Base-by-base conservation (phyloP, 92 coral and sea anemone species). In the Desmophyllum pertusum region DNA sequence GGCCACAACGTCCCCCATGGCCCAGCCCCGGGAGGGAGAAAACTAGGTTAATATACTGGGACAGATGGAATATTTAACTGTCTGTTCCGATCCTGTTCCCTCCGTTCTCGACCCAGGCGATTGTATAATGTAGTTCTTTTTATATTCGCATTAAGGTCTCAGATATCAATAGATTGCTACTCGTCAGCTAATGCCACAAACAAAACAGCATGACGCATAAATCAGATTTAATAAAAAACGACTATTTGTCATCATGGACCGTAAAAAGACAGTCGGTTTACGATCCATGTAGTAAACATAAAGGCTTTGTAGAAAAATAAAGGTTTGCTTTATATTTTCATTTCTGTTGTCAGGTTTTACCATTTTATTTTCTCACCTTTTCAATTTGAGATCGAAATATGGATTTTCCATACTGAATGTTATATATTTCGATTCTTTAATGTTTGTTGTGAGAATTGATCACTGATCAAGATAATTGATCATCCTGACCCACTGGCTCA, bases 301-400 rank as follows among this genome's bases (percentile, higher is more conserved):
- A 66, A 66, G 43, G 72, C 72, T 66, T 66, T 66, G 72, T 66
- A 66, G 21, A 38, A 66, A 66, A 66, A 33, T 33, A 36, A 66
- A 30, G 10, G 5, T 31, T 66, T 50, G 55, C 39, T 66, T 66
- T 5, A 36, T 37, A 66, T 66, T 38, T 18, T 66, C 27, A 66
- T 66, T 36, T 65, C 43, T 14, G 18, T 33, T 65, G 13, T 33
- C 66, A 23, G 29, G 29, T n/a, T 30, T 6, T 6, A 15, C 31
- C 7, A 11, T 23, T 23, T n/a, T 9, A 59, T 10, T 4, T 5
- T 3, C 65, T 29, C 25, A n/a, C 30, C 65, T 25, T 61, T 25
- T 61, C 31, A 61, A 23, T 9, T 27, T 9, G 30, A 64, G 2
- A 4, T 19, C 37, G 3, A 19, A 52, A 14, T 57, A 25, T 57